phyloP scores from a whole-genome alignment of 2,888 invertebrate genomes.

The Phasia obesa region DNA sequence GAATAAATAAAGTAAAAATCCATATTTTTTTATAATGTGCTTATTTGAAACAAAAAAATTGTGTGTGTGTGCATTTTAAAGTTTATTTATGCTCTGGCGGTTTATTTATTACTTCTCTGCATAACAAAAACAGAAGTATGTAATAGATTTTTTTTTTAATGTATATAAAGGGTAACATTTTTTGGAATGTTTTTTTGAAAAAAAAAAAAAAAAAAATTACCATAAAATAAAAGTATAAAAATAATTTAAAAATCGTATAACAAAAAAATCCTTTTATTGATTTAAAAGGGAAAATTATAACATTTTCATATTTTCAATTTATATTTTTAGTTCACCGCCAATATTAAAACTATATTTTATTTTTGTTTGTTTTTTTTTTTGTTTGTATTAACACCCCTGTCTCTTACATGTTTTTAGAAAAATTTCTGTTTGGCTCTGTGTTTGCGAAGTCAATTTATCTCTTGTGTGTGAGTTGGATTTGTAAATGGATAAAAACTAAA shows the following conservation, averaged over 20 bases:
- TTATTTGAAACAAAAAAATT: neutral
- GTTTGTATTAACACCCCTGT: constrained; percentile 1
- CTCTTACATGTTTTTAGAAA: constrained; percentile 4
- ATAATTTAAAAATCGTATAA: constrained; percentile 31
- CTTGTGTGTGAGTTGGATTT: constrained; percentile 10
- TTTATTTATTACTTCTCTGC: neutral
- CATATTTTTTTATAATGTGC: too few species aligned
- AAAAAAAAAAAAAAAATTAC: neutral
- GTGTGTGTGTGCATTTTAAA: neutral
- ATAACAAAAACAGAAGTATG: neutral
- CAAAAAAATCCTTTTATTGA: constrained; percentile 26
- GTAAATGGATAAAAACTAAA: constrained; percentile 17
- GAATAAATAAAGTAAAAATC: constrained; percentile 30
- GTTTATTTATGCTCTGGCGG: constrained; percentile 1
- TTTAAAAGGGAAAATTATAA: neutral
- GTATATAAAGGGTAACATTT: constrained; percentile 42
- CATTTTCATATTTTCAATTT: too few species aligned
- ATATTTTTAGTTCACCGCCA: too few species aligned
- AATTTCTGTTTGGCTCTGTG: neutral
- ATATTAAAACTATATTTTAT: too few species aligned
- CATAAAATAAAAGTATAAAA: constrained; percentile 37
- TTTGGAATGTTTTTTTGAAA: neutral
- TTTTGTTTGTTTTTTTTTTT: neutral
- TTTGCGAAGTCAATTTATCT: constrained; percentile 13
- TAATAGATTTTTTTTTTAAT: constrained; percentile 20